Conservation (phyloP, 2,113 vertebrate species). For the Ranitomeya variabilis region DNA sequence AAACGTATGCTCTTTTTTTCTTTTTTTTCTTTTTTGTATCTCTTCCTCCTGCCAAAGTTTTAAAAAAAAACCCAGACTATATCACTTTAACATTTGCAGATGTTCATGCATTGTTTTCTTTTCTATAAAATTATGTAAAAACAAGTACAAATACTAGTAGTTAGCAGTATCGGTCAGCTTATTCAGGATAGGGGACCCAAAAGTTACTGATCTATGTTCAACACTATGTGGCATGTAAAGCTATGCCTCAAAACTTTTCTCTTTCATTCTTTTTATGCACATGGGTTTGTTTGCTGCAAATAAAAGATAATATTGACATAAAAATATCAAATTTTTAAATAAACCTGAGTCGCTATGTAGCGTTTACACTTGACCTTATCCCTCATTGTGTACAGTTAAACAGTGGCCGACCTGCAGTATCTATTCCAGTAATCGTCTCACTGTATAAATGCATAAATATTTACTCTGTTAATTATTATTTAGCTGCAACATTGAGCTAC, state of each 20-base stretch:
- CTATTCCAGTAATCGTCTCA: conserved; percentile 11
- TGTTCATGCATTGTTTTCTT: too few species aligned
- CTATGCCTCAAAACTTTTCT: background rate
- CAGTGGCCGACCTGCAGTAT: background rate
- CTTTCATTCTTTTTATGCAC: background rate
- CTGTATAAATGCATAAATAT: conserved; percentile 11
- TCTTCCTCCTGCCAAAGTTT: too few species aligned
- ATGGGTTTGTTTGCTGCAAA: background rate
- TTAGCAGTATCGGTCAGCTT: too few species aligned
- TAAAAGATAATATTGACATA: background rate
- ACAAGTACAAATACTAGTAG: too few species aligned
- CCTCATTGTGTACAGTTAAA: background rate
- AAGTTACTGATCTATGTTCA: too few species aligned
- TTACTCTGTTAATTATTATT: conserved; percentile 22
- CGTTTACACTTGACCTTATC: conserved; percentile 21
- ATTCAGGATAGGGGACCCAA: too few species aligned
- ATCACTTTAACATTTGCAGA: too few species aligned
- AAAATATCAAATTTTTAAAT: background rate
- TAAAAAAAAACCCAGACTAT: too few species aligned
- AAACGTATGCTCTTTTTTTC: too few species aligned
- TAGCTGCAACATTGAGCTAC: background rate
- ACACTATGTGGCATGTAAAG: background rate
- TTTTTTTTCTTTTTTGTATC: too few species aligned
- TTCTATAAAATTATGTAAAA: too few species aligned
- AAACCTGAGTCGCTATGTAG: background rate